Conservation (phyloP, 1,140 invertebrate genomes). For the Drosophila kanapiae region DNA sequence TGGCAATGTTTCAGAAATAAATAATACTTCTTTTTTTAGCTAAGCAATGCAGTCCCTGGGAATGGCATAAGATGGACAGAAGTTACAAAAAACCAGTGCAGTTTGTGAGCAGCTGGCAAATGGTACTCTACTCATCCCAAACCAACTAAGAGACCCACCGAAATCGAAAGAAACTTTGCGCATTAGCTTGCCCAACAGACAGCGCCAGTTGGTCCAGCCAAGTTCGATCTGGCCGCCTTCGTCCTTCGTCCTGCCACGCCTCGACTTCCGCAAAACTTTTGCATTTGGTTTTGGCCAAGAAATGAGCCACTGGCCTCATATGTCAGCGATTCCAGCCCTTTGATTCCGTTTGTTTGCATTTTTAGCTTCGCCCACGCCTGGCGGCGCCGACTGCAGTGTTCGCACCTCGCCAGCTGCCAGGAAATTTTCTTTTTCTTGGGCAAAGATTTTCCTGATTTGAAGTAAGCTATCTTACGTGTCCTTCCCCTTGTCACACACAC, state of each 20-base stretch:
- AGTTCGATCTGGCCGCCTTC: slow-evolving; percentile 22
- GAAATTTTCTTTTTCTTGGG: slow-evolving; percentile 5
- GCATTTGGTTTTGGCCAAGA: slow-evolving; percentile 70
- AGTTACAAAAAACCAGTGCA: slow-evolving; percentile 25
- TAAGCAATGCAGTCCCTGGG: slow-evolving; percentile 15
- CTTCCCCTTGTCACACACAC: not conserved
- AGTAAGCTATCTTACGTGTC: slow-evolving; percentile 19
- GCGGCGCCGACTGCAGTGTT: slow-evolving; percentile 54
- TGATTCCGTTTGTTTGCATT: slow-evolving; percentile 25
- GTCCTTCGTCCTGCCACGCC: not conserved
- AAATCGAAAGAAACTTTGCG: slow-evolving; percentile 69
- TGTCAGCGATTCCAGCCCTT: slow-evolving; percentile 65
- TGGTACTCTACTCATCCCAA: slow-evolving; percentile 4
- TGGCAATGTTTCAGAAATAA: slow-evolving; percentile 14
- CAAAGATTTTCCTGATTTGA: slow-evolving; percentile 36
- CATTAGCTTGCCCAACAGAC: slow-evolving; percentile 55
- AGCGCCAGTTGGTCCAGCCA: slow-evolving; percentile 77
- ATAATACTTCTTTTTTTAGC: not conserved
- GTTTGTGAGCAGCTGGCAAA: slow-evolving; percentile 64
- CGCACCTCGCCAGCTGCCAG: slow-evolving; percentile 54
- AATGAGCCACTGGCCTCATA: slow-evolving; percentile 76
- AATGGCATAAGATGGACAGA: slow-evolving; percentile 35
- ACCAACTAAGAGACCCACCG: not conserved
- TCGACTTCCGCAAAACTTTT: slow-evolving; percentile 54
- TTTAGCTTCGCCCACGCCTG: slow-evolving; percentile 47